Conservation (phyloP, 2,113 vertebrate genomes). For the Toxotes jaculatrix region DNA sequence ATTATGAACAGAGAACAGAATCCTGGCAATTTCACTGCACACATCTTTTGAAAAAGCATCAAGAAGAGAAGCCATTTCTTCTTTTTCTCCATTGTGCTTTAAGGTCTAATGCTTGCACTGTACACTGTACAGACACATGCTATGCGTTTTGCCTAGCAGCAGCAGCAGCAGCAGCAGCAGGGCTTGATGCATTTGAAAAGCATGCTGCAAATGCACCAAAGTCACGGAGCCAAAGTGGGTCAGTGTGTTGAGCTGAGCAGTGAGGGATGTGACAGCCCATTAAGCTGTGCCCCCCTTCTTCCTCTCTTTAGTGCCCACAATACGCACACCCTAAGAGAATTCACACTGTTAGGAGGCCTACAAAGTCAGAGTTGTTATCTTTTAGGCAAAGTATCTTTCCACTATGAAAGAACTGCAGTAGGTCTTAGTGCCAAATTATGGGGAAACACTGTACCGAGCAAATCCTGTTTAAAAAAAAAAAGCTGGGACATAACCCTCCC, state of each 20-base stretch:
- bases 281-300: constrained; percentile 37
- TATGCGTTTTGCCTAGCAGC: constrained; percentile 18
- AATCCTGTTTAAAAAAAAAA: not conserved
- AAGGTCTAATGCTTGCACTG: constrained; percentile 10
- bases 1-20: not conserved
- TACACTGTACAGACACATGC: not conserved
- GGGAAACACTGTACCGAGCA: not conserved
- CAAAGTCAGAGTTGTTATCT: constrained; percentile 14
- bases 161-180: constrained; percentile 12
- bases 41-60: not conserved
- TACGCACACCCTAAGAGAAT: not conserved
- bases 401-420: not conserved
- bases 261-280: constrained; percentile 63
- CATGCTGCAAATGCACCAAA: constrained; percentile 63
- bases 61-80: not conserved
- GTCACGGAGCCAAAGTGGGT: constrained; percentile 72
- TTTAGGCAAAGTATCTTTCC: not conserved
- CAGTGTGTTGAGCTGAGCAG: constrained; percentile 76
- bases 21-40: constrained; percentile 4
- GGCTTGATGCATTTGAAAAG: constrained; percentile 49
- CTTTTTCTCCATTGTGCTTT: not conserved
- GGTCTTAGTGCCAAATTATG: not conserved
- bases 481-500: too few species aligned
- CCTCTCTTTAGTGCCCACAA: constrained; percentile 29
- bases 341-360: not conserved